phyloP scores from a whole-genome alignment of 2,113 vertebrate genomes.

The human (Homo sapiens) region DNA sequence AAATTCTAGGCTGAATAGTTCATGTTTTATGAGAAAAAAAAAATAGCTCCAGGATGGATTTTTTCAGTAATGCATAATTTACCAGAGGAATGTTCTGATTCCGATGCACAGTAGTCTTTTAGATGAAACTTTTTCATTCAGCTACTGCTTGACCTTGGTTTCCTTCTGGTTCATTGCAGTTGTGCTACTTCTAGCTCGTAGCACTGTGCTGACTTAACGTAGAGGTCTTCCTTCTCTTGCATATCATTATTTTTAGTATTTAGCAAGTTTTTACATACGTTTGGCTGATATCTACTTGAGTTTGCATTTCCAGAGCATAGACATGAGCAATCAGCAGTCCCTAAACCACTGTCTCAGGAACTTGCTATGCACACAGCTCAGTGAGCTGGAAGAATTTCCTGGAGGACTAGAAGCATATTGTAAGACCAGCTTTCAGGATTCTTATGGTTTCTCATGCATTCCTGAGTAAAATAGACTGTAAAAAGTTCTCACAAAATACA shows the following conservation, averaged over 20 bases:
- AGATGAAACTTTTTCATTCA: neutral
- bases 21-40: neutral
- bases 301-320: conserved; percentile 45
- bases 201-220: conserved; percentile 4
- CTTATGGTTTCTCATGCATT: conserved; percentile 44
- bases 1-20: neutral
- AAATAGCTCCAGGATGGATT: neutral
- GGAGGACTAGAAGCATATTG: neutral
- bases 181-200: neutral
- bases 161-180: neutral
- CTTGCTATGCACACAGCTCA: neutral
- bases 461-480: neutral
- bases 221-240: neutral
- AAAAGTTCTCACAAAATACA: neutral
- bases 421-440: conserved; percentile 33
- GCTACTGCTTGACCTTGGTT: neutral
- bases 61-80: neutral
- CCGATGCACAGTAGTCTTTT: neutral
- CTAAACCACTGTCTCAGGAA: neutral
- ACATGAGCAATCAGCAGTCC: conserved; percentile 17
- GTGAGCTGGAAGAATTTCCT: conserved; percentile 45
- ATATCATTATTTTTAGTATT: conserved; percentile 50
- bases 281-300: conserved; percentile 41
- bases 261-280: conserved; percentile 45
- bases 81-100: neutral